phyloP scores from a whole-genome alignment of 2,888 invertebrate species.

The Mycogona germanica region DNA sequence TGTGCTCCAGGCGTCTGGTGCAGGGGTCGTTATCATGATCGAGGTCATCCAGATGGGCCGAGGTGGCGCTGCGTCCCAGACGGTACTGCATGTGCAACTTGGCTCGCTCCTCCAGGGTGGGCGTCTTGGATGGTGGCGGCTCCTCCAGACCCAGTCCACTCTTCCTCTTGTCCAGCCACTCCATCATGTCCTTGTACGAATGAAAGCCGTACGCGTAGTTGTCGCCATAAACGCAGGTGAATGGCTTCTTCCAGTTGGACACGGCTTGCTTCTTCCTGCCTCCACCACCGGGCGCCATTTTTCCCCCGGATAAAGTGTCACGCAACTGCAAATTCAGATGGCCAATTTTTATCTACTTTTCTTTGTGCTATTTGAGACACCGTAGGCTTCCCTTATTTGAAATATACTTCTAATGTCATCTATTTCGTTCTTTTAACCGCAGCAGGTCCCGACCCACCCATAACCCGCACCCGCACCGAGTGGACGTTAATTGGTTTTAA shows the following conservation, averaged over 20 bases:
- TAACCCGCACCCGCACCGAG: no score
- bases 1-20: neutral
- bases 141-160: conserved; percentile 2
- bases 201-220: conserved; percentile 75
- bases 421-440: no score
- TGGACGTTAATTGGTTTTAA: no score
- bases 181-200: conserved; percentile 77
- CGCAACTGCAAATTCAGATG: neutral
- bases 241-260: conserved; percentile 43
- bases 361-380: no score
- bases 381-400: no score
- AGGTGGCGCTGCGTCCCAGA: conserved; percentile 8
- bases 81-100: conserved; percentile 10
- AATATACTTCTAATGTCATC: no score
- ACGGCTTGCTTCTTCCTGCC: conserved; percentile 18
- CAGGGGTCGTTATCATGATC: neutral
- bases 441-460: no score
- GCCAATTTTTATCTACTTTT: neutral
- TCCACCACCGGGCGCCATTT: conserved; percentile 12
- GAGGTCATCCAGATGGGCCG: conserved; percentile 4
- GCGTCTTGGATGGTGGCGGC: conserved; percentile 14
- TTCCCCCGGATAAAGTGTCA: no score
- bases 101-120: conserved; percentile 16
- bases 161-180: conserved; percentile 49
- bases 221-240: conserved; percentile 58